Base-by-base conservation (phyloP, 1,140 invertebrate genomes). In the Pachyrhynchus sulphureomaculatus region DNA sequence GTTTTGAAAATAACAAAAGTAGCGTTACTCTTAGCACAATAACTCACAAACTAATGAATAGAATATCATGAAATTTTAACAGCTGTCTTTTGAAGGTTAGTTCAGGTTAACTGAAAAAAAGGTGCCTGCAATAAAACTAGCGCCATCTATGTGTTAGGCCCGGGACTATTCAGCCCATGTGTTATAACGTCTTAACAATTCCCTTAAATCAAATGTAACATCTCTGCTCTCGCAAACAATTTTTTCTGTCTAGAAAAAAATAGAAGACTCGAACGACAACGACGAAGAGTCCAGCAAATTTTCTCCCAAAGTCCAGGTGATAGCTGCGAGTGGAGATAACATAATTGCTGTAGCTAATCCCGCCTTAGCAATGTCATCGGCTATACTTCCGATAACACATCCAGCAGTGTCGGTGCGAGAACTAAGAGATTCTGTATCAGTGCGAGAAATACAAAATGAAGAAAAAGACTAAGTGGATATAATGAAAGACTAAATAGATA, bases 331-430 rank as follows among this genome's bases (percentile, higher is more conserved):
- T 18, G 90, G 89, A 1, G 88, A 89, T 70, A 90, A 91, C 75
- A 92, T 93, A 66, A 93, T 93, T 69, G 91, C 91, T 0, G 90
- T 93, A 1, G 88, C 90, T 6, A 92, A 92, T 81, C 91, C 91
- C 12, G 91, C 90, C 2, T 78, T 93, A 60, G 82, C 82, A 0
- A 77, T 86, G 70, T 82, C 81, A 20, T 66, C 79, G 6, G 78
- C 79, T 15, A 76, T 79, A 17, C 68, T 73, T 42, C 59, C 62
- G 0, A 45, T 53, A 29, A 15, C 52, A 5, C 41, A 51, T 45
- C 18, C 48, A 26, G 34, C 55, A n/a, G 26, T 29, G 26, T 10
- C 26, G 8, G 24, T 26, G n/a, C n/a, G 26, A 29, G 26, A 29
- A 29, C 26, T 2, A 10, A 6, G 26, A 29, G 1, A 15, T 8